Percentiles rank a stretch among this genome's conserved stretches.
phyloP scores from a whole-genome alignment of 53 echinoderm and acorn worm species.

The Holothuria scabra region DNA sequence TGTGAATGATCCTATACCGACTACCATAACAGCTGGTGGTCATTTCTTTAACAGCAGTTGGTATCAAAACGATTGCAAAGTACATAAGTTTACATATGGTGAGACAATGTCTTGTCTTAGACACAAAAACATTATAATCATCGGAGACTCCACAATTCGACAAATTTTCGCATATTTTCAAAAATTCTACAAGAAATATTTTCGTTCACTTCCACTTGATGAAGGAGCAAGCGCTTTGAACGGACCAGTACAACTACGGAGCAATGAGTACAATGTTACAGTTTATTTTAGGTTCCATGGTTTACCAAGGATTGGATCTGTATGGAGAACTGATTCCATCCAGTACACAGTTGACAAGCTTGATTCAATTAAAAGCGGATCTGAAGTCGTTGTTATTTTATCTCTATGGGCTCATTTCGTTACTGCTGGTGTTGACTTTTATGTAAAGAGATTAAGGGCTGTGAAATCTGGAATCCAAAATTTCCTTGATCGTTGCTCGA shows the following conservation, averaged over 20 bases:
- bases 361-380: not conserved
- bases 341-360: conserved; percentile 8
- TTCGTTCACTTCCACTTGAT: not conserved
- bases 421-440: not conserved
- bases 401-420: conserved; percentile 36
- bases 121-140: not conserved
- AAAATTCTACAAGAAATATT: not conserved
- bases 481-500: conserved; percentile 19
- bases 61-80: not conserved
- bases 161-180: conserved; percentile 19
- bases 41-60: not conserved
- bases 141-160: conserved; percentile 36
- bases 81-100: not conserved
- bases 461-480: not conserved
- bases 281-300: conserved; percentile 18
- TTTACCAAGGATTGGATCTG: conserved; percentile 4
- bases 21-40: not conserved
- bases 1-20: not conserved
- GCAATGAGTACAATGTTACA: not conserved
- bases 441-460: not conserved
- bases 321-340: not conserved
- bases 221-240: not conserved
- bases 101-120: conserved; percentile 14
- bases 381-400: not conserved
- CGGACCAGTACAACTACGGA: conserved; percentile 1